Evolutionary conservation across 2,888 invertebrate genomes (phyloP).

Genomic region (Apoda limacodes): DNA sequence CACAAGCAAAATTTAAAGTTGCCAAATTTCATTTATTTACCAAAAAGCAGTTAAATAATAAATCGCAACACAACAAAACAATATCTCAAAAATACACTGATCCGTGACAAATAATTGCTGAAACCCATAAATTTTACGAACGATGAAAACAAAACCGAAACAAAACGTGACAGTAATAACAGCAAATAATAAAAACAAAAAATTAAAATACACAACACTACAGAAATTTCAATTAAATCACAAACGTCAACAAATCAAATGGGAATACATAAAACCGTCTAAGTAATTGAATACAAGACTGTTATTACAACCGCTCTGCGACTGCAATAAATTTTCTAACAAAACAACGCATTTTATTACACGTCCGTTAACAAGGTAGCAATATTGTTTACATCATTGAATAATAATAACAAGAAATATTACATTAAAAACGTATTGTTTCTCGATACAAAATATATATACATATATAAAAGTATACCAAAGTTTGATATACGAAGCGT

Average conservation of each 20-base stretch:
- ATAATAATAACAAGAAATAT: conserved; percentile 8
- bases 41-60: no score
- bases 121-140: conserved; percentile 13
- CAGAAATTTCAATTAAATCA: conserved; percentile 4
- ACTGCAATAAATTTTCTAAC: not conserved
- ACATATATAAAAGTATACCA: not conserved
- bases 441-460: not conserved
- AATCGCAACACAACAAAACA: no score
- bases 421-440: not conserved
- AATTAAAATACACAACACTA: conserved; percentile 1
- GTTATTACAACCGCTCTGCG: conserved; percentile 2
- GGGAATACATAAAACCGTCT: no score
- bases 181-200: no score
- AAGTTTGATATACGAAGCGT: no score
- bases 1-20: conserved; percentile 1
- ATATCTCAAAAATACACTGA: no score
- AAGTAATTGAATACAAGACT: no score
- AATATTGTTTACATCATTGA: conserved; percentile 22
- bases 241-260: conserved; percentile 6
- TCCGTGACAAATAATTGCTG: no score
- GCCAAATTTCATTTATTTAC: conserved; percentile 15
- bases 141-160: not conserved
- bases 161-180: no score
- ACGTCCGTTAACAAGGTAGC: conserved; percentile 18
- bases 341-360: conserved; percentile 17